Base-by-base conservation (phyloP, 2,113 vertebrate genomes). In the Fregata magnificens region DNA sequence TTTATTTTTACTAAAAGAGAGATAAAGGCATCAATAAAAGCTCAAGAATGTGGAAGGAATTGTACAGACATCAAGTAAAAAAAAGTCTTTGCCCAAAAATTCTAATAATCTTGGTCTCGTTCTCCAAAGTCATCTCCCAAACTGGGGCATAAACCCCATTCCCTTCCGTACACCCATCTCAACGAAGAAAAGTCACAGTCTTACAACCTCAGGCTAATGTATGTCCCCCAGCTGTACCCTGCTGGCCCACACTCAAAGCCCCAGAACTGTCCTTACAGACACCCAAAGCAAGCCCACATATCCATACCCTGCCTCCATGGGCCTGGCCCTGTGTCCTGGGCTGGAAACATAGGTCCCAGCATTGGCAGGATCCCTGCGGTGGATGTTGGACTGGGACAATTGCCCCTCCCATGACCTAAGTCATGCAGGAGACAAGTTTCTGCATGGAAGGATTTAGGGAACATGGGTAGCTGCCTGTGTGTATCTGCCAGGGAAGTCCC, bases 251-350 rank as follows among this genome's bases (percentile, higher is more conserved):
- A 13, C 25, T 47, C 1, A 0, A 26, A 38, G 25, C 18, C 19
- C 34, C 77, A 71, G 31, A 78, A 55, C 17, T 42, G 24, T 70
- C 17, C 21, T 63, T 42, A n/a, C 9, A 42, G 42, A 7, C 7
- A 40, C 38, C 19, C n/a, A 3, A 44, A 58, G 36, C 15, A 58
- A 66, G 21, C 21, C 25, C 55, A 71, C 18, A 5, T 7, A 6
- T 58, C 47, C 0, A 0, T 26, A 17, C 13, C 10, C 34, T 74
- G 50, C 10, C 15, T 21, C 32, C 0, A 0, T 50, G 73, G 50
- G 6, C 22, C 52, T 76, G 52, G 8, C 32, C 44, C 28, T 2
- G 0, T 31, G 45, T 67, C 8, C 34, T 86, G 62, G 74, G 36
- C 56, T 71, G 71, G 40, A 45, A 56, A 40, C 14, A 9, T 0